Conservation (phyloP, 2,888 invertebrate species). For the Drosophila differens region DNA sequence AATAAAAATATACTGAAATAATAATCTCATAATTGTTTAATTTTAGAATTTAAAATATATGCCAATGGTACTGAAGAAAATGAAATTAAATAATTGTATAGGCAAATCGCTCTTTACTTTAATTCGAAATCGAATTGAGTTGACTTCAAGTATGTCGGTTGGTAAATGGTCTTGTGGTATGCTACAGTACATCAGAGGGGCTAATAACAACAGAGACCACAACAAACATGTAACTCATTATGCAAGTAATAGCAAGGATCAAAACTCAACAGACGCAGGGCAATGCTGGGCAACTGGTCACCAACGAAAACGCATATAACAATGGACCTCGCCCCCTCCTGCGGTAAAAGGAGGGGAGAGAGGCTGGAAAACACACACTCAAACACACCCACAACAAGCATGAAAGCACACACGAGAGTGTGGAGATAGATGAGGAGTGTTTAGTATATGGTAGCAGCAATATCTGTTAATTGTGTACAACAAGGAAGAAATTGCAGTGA, state of each 20-base stretch:
- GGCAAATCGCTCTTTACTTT: background rate
- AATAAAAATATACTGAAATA: too few species aligned
- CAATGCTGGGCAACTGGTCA: constrained; percentile 19
- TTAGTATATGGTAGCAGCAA: constrained; percentile 38
- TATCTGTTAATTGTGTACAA: constrained; percentile 79
- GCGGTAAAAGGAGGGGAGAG: constrained; percentile 23
- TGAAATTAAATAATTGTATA: background rate
- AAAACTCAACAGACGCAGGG: constrained; percentile 23
- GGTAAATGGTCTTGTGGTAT: background rate
- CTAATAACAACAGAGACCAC: constrained; percentile 32
- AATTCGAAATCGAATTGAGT: background rate
- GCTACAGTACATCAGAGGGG: constrained; percentile 1
- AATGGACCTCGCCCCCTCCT: constrained; percentile 50
- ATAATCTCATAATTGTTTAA: background rate
- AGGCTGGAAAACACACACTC: constrained; percentile 6
- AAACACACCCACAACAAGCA: constrained; percentile 43
- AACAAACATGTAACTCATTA: constrained; percentile 73
- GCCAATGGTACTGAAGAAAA: background rate
- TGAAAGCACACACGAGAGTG: background rate
- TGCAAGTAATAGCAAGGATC: constrained; percentile 63
- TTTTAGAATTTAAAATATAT: background rate
- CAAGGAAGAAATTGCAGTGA: constrained; percentile 76
- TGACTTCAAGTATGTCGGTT: background rate
- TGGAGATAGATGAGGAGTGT: background rate
- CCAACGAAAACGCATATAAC: constrained; percentile 63